phyloP scores from a whole-genome alignment of 2,888 invertebrate genomes.

The Helleia helle region DNA sequence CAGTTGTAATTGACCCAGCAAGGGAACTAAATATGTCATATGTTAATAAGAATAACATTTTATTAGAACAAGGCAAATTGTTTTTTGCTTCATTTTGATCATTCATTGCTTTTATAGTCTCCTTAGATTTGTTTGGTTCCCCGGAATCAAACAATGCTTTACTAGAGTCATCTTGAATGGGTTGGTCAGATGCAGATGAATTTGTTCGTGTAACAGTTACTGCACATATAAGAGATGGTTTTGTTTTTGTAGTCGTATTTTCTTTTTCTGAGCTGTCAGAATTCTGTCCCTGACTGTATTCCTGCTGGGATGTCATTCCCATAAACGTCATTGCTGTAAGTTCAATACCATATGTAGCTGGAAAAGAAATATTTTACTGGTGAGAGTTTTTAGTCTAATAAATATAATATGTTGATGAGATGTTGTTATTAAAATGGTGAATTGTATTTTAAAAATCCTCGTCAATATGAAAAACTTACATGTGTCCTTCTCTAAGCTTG shows the following conservation, averaged over 20 bases:
- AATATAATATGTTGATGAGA: not conserved
- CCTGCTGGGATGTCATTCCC: constrained; percentile 53
- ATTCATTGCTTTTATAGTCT: constrained; percentile 82
- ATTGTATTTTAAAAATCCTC: not conserved
- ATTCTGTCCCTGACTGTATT: constrained; percentile 47
- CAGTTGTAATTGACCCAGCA: constrained; percentile 57
- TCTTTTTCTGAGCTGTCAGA: constrained; percentile 50
- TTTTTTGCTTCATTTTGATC: constrained; percentile 82
- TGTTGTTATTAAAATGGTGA: too few species aligned
- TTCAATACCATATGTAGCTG: constrained; percentile 58
- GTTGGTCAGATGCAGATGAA: constrained; percentile 36
- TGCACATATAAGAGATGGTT: constrained; percentile 57
- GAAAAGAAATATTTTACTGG: constrained; percentile 18
- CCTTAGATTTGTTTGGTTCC: constrained; percentile 41
- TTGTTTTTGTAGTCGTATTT: constrained; percentile 39
- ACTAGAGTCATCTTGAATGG: constrained; percentile 53
- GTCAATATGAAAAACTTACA: constrained; percentile 42
- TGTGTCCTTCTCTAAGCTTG: constrained; percentile 59
- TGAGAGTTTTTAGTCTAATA: not conserved
- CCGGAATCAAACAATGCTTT: constrained; percentile 58
- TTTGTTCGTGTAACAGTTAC: constrained; percentile 50
- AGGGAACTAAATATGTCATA: constrained; percentile 80
- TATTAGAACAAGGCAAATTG: constrained; percentile 44
- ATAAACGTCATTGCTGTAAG: constrained; percentile 64
- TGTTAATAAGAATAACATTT: constrained; percentile 76